A percentile compares a stretch with the other conserved stretches of the same genome.
Conservation (phyloP, 2,113 vertebrate genomes). For the Engystomops pustulosus region DNA sequence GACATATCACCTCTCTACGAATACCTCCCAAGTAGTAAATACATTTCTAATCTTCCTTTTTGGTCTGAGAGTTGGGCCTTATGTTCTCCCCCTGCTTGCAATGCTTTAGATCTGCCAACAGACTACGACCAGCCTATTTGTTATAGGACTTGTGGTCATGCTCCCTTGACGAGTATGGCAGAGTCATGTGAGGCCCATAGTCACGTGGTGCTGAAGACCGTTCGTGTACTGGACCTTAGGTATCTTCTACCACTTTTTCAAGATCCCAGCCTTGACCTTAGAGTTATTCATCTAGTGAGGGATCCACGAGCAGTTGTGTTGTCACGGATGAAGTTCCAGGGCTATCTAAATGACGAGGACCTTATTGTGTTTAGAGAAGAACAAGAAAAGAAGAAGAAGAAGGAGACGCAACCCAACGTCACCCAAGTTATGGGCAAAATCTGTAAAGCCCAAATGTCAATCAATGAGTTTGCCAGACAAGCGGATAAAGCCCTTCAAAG, state of each 20-base stretch:
- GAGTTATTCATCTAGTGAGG: constrained; percentile 78
- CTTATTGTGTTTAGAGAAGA: constrained; percentile 36
- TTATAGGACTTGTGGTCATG: constrained; percentile 54
- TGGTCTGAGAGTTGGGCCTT: constrained; percentile 77
- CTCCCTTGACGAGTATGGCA: constrained; percentile 59
- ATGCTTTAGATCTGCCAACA: constrained; percentile 55
- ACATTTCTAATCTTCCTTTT: constrained; percentile 75
- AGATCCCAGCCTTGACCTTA: constrained; percentile 74
- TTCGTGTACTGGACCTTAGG: constrained; percentile 78
- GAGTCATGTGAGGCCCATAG: constrained; percentile 72
- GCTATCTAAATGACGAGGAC: constrained; percentile 47
- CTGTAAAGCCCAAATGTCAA: constrained; percentile 85
- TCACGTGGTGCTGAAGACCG: constrained; percentile 78
- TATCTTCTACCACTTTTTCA: constrained; percentile 75
- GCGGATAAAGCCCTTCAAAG: constrained; percentile 75
- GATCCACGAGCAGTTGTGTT: constrained; percentile 75
- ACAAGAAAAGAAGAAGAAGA: constrained; percentile 65
- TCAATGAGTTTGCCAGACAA: constrained; percentile 72
- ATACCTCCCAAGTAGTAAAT: constrained; percentile 67
- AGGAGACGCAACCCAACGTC: neutral
- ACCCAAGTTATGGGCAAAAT: constrained; percentile 78
- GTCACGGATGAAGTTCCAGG: constrained; percentile 67
- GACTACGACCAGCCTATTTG: constrained; percentile 69
- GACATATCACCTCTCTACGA: constrained; percentile 76
- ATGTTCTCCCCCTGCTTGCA: constrained; percentile 74